Base-by-base conservation (phyloP, 2,888 invertebrate genomes). In the Cantharis nigra region DNA sequence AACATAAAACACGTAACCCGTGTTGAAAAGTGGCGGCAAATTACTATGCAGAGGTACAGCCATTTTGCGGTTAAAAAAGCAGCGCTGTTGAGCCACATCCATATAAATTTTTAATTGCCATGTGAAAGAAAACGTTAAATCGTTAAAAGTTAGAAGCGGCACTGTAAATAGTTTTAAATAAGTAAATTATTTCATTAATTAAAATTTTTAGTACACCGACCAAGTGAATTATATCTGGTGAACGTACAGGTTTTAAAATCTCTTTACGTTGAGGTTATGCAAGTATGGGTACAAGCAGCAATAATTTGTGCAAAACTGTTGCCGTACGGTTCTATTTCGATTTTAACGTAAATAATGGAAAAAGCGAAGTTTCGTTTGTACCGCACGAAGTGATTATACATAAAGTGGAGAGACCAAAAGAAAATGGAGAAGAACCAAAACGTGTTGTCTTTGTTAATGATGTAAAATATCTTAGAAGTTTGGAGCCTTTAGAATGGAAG, bases 401-500 rank as follows among this genome's bases (percentile, higher is more conserved):
- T 69, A 84, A 87, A 83, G 82, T 86, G 65, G 82, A 83, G 18
- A 83, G 84, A 76, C 65, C 65, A 23, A 80, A 80, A 11, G 87
- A 89, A 74, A 86, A 87, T 74, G 86, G 87, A 76, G 84, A 87
- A 73, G 78, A 81, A 30, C 84, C 88, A 80, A 87, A 88, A 84
- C 26, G 69, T 72, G 90, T 90, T 81, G 89, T 90, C 74, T 91
- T 92, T 82, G 92, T 94, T 80, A 95, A 94, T 83, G 95, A 97
- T 88, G 92, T 96, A 9, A 92, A 93, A 76, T 97, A 96, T 87
- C 90, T 98, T 79, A 91, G 95, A 81, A 96, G 96, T 78, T 90
- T 98, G 81, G 97, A 98, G 89, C 98, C 98, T 3, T 97, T 96
- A 88, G 96, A 97, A 85, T 99, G 98, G 98, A 98, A 98, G 90